These are phyloP conservation scores for Ophraella communa DNA, from an alignment of 2,888 invertebrate species.

Conservation along the genomic window DNA sequence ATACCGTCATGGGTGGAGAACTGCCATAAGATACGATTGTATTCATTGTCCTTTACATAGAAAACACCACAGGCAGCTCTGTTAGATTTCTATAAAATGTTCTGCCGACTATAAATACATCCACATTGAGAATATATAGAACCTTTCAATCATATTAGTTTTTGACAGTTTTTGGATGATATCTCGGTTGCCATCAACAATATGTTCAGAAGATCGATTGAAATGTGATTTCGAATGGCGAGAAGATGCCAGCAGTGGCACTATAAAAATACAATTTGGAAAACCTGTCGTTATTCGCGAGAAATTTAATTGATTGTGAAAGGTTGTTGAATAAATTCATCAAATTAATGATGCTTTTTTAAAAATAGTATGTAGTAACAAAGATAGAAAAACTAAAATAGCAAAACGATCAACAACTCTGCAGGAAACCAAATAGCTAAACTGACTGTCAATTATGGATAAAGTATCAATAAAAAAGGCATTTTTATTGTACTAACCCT, in stretches of 20 bases:
- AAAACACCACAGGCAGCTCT: slow-evolving; percentile 38
- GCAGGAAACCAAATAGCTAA: no score
- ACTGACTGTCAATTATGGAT: no score
- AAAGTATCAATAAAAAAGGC: no score
- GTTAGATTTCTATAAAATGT: slow-evolving; percentile 44
- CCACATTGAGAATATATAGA: slow-evolving; percentile 38
- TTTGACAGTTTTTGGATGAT: slow-evolving; percentile 16
- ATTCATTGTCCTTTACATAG: slow-evolving; percentile 28
- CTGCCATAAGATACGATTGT: slow-evolving; percentile 33
- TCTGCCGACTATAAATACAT: slow-evolving; percentile 38
- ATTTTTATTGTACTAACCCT: no score
- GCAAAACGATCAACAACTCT: no score
- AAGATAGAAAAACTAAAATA: no score
- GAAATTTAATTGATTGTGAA: no score
- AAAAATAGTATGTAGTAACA: no score
- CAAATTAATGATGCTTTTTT: no score
- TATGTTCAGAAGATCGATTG: background rate
- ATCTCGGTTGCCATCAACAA: background rate
- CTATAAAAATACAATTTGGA: background rate
- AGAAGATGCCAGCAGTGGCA: background rate
- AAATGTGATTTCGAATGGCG: background rate
- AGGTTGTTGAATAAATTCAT: no score
- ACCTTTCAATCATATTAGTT: slow-evolving; percentile 42
- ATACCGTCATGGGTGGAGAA: slow-evolving; percentile 35
- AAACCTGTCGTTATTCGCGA: background rate